These are phyloP conservation scores for Etheostoma nigrum DNA, from an alignment of 2,797 vertebrate species.

Conservation along the genomic window DNA sequence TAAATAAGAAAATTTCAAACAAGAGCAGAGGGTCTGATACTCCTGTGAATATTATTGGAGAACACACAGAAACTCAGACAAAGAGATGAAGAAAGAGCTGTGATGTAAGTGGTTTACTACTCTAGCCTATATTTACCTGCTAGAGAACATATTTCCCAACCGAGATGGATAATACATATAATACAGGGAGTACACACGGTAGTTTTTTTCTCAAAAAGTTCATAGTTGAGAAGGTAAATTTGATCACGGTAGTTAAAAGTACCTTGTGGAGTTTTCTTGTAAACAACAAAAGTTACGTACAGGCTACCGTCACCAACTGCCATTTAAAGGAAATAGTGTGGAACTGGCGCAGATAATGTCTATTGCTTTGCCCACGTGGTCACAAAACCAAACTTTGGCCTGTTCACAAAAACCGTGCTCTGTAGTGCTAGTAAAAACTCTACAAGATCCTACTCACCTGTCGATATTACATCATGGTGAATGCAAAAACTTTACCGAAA, in stretches of 20 bases:
- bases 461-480: neutral
- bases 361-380: neutral
- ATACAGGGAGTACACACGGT: neutral
- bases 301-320: too few relatives aligned
- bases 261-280: neutral
- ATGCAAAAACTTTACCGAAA: neutral
- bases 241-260: neutral
- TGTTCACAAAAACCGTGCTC: neutral
- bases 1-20: too few relatives aligned
- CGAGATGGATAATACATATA: slow-evolving; percentile 4
- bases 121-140: neutral
- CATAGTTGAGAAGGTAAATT: neutral
- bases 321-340: neutral
- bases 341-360: neutral
- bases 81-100: neutral
- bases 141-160: slow-evolving; percentile 23
- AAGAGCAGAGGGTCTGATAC: too few relatives aligned
- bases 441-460: neutral
- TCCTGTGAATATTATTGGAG: too few relatives aligned
- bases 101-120: neutral
- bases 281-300: neutral
- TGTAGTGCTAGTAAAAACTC: neutral
- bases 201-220: neutral
- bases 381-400: neutral
- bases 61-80: too few relatives aligned